These are phyloP conservation scores for Elysia chlorotica DNA, from an alignment of 1,140 invertebrate species.

Conservation along the genomic window DNA sequence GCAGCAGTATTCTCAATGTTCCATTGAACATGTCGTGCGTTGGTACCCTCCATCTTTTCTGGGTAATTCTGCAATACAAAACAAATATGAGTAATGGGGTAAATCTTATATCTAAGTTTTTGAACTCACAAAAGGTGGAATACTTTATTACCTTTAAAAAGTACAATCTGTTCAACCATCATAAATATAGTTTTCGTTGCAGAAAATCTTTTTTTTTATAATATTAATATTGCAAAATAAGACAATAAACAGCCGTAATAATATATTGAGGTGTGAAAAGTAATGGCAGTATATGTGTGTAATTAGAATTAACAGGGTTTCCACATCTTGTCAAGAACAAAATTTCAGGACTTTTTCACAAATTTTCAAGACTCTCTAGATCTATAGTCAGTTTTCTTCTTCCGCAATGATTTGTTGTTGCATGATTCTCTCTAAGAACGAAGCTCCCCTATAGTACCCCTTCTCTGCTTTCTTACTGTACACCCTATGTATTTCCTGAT, in stretches of 20 bases:
- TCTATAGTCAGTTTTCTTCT: too few species aligned
- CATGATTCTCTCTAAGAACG: too few species aligned
- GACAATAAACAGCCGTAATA: not conserved
- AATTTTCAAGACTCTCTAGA: too few species aligned
- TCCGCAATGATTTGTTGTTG: too few species aligned
- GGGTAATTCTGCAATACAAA: slow-evolving; percentile 73
- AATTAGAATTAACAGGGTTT: not conserved
- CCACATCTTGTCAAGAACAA: not conserved
- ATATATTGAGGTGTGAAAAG: not conserved
- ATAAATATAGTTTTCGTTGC: not conserved
- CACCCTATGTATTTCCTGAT: too few species aligned
- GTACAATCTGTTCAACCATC: not conserved
- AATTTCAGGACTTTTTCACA: too few species aligned
- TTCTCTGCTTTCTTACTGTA: too few species aligned
- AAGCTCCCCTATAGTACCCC: too few species aligned
- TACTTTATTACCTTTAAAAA: not conserved
- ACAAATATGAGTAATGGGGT: not conserved
- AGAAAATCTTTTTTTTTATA: not conserved
- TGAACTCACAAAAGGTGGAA: not conserved
- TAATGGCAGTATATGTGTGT: not conserved
- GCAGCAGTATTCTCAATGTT: slow-evolving; percentile 76
- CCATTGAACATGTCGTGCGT: slow-evolving; percentile 76
- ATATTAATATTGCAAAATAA: not conserved
- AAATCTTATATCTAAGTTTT: not conserved
- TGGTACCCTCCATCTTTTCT: slow-evolving; percentile 77